Evolutionary conservation across 2,797 vertebrate species (phyloP).

Genomic region (Megalops cyprinoides): DNA sequence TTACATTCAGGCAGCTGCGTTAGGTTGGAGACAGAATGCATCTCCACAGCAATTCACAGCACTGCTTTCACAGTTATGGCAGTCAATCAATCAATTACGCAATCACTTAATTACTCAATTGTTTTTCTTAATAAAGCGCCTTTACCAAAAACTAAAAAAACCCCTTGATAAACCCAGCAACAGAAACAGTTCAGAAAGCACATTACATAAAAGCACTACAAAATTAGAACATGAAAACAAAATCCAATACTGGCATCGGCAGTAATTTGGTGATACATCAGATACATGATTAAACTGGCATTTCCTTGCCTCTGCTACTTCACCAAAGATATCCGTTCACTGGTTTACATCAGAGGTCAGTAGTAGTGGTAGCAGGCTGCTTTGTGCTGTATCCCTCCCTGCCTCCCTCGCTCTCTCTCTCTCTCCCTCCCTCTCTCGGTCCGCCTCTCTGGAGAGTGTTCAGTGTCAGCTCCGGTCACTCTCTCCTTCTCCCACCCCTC

Average conservation of each 20-base stretch:
- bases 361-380: neutral
- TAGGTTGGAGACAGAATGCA: neutral
- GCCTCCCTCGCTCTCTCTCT: neutral
- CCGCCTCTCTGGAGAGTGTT: neutral
- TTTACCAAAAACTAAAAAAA: no score
- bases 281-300: neutral
- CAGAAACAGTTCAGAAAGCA: no score
- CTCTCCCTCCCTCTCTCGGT: neutral
- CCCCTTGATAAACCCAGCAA: no score
- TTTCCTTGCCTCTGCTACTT: no score
- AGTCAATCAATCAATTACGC: slow-evolving; percentile 8
- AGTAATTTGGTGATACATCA: no score
- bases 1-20: neutral
- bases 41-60: neutral
- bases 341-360: neutral
- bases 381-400: neutral
- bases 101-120: no score
- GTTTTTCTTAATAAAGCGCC: neutral
- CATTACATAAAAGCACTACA: neutral
- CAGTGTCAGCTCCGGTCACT: neutral
- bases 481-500: neutral
- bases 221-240: neutral
- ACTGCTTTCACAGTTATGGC: neutral
- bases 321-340: neutral
- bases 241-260: neutral